Conservation (phyloP, 2,113 vertebrate species). For the Pseudonaja textilis region DNA sequence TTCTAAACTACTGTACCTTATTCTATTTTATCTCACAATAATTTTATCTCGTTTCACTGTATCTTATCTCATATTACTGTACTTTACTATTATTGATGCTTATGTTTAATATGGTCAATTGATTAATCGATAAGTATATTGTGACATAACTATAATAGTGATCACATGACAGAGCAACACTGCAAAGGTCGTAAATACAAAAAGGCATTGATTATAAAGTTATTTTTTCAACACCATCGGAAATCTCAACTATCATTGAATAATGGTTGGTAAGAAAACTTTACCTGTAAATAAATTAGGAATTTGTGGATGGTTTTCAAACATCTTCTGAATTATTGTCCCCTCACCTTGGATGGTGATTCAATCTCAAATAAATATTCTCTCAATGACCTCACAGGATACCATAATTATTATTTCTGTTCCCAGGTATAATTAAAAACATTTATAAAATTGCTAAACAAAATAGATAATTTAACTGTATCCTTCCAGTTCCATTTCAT, state of each 20-base stretch:
- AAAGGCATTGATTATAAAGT: neutral
- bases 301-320: neutral
- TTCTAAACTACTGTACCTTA: neutral
- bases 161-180: neutral
- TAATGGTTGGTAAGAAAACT: neutral
- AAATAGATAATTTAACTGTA: neutral
- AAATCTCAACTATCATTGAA: neutral
- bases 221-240: neutral
- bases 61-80: neutral
- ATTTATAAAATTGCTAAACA: neutral
- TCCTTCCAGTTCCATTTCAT: neutral
- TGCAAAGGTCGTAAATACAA: neutral
- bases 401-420: neutral
- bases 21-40: neutral
- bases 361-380: neutral
- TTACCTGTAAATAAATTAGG: neutral
- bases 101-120: neutral
- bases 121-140: neutral
- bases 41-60: neutral
- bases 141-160: neutral
- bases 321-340: neutral
- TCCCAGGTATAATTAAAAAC: neutral
- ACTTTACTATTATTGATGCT: neutral
- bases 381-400: neutral
- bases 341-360: neutral